Evolutionary conservation across 2,888 invertebrate genomes (phyloP), one percentile per base, ranked within the genome.

Genomic region (Pogonocherus hispidulus): DNA sequence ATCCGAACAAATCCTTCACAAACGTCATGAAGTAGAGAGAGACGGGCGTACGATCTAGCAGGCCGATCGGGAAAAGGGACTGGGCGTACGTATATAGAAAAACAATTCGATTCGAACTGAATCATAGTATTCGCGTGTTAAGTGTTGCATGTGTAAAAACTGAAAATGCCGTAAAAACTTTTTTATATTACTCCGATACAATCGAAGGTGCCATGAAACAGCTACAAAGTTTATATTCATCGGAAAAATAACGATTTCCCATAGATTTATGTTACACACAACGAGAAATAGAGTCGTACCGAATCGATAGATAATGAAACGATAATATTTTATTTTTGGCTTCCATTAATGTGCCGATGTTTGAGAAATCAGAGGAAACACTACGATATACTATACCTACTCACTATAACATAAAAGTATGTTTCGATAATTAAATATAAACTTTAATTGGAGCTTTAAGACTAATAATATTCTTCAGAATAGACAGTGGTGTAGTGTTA

Each of bases 141-240:
- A 75, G 77, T 80, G 76, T 82, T 81, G 83, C 83, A 83, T 83
- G 83, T 83, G 82, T 82, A 83, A 83, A 83, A 74, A 74, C 74
- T 74, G 74, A 72, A 70, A 83, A 83, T 80, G 82, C 82, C 82
- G 83, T 83, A 82, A 83, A 81, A 81, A 81, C 80, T 76, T 77
- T 81, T 82, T 82, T 82, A 82, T 82, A 82, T 82, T 82, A 66
- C 74, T 56, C 74, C 67, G 74, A 74, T 74, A 74, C 69, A 81
- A 83, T 83, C 82, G 81, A 82, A 82, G 74, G 79, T 79, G 79
- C 78, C 81, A 78, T 81, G 81, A 79, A 81, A 76, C 69, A 78
- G 77, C 79, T 75, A 74, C 79, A 79, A 77, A 77, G 79, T 77
- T 81, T 79, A 78, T 76, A 76, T 74, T 70, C 74, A 75, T 75